Conservation (phyloP, 2,888 invertebrate species). For the Synergus itoensis region DNA sequence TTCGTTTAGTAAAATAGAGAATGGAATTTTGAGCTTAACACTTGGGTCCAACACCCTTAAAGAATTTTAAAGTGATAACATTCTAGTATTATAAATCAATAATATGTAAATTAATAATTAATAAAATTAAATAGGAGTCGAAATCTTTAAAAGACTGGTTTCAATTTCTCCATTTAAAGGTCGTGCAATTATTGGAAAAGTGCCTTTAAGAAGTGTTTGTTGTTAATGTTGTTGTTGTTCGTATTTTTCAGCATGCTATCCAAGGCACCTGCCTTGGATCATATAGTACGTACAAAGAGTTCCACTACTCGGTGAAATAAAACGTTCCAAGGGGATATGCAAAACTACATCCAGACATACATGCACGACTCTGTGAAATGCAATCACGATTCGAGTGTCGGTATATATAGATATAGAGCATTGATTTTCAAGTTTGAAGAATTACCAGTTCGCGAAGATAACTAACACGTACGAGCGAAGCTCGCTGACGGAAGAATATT, state of each 20-base stretch:
- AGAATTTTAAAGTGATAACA: no score
- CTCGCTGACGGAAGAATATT: constrained; percentile 5
- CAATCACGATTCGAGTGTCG: background rate
- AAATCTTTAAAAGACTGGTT: background rate
- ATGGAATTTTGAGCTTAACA: no score
- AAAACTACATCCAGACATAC: constrained; percentile 28
- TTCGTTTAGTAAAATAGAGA: no score
- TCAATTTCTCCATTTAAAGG: background rate
- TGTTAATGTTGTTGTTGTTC: constrained; percentile 23
- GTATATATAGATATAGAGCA: background rate
- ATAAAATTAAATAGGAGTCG: no score
- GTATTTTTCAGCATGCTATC: constrained; percentile 35
- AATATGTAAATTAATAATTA: no score
- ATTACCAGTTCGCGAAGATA: background rate
- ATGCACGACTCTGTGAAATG: constrained; percentile 31
- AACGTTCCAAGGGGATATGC: constrained; percentile 15
- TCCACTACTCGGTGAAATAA: constrained; percentile 9
- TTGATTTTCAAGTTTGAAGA: background rate
- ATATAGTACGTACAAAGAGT: background rate
- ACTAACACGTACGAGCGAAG: constrained; percentile 24
- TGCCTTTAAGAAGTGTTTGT: constrained; percentile 16
- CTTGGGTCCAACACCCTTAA: no score
- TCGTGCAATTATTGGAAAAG: constrained; percentile 16
- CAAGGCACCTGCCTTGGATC: constrained; percentile 13
- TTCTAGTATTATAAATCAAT: no score